Base-by-base conservation (phyloP, 53 echinoderm and acorn worm genomes). In the Crossaster papposus region DNA sequence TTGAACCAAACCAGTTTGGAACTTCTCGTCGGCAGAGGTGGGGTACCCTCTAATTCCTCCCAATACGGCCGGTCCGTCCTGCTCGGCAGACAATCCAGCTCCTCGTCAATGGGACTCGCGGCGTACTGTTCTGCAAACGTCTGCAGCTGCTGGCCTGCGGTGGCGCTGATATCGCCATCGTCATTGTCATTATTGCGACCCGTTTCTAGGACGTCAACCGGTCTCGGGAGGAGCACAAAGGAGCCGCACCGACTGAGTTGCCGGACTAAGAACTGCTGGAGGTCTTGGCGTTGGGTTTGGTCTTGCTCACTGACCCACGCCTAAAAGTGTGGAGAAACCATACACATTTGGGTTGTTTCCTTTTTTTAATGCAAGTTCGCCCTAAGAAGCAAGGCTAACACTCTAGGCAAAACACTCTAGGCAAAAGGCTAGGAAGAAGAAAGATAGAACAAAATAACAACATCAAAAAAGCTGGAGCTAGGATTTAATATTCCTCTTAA, bases 231-330 rank as follows among this genome's bases (percentile, higher is more conserved):
- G 15, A 29, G 76, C 76, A 74, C 29, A n/a, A 55, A 76, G 77
- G 87, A 87, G 64, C 76, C 55, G 32, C 74, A n/a, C 26, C 94
- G 90, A 70, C 91, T 94, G 86, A 96, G 92, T 82, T 95, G 95
- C 20, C 95, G 91, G 20, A 92, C 94, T 29, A 97, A 86, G 87
- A 94, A 95, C 54, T 89, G 89, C 33, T 89, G 93, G 12, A 97
- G 94, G 73, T 97, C 98, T 14, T 90, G 52, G 24, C 86, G 81
- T 26, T 93, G 93, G 58, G 93, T 92, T 35, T 77, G 72, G 75
- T 97, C 95, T 18, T 93, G 91, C 73, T 92, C 82, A 32, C 73
- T 83, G 54, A 94, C 92, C 98, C 98, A 97, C 54, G 93, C 95
- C 98, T 97, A 83, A 18, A 34, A 31, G 13, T 75, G 63, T 22